Percentiles rank a stretch among this genome's conserved stretches.
phyloP scores from a whole-genome alignment of 2,113 vertebrate genomes.

The Pan troglodytes region DNA sequence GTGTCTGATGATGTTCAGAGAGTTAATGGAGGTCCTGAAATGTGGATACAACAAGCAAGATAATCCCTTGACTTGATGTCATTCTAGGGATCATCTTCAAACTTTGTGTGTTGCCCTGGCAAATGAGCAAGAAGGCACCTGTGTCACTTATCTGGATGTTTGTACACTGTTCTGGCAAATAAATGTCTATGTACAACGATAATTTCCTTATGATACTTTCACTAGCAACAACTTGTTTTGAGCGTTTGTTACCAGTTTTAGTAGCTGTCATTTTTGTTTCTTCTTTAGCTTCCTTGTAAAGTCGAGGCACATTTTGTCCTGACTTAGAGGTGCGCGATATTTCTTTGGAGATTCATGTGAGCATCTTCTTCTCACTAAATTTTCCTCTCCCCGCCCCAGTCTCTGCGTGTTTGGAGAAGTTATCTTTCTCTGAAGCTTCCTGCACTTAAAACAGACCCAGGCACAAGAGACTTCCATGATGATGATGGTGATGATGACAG shows the following conservation, averaged over 20 bases:
- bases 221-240: neutral
- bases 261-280: neutral
- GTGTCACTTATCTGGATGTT: neutral
- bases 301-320: neutral
- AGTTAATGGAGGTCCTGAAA: slow-evolving; percentile 45
- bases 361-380: neutral
- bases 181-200: neutral
- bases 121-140: neutral
- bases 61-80: slow-evolving; percentile 29
- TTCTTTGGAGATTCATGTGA: neutral
- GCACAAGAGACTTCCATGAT: neutral
- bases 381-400: neutral
- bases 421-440: neutral
- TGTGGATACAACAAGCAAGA: neutral
- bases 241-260: slow-evolving; percentile 13
- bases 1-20: slow-evolving; percentile 20
- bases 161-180: neutral
- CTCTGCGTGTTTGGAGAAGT: neutral
- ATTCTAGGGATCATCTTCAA: neutral
- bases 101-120: neutral
- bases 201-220: neutral
- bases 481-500: neutral
- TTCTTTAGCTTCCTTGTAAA: neutral
- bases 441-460: neutral
- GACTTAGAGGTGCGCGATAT: neutral